Evolutionary conservation across 1,140 invertebrate species (phyloP).

Genomic region (Drosophila pandora): DNA sequence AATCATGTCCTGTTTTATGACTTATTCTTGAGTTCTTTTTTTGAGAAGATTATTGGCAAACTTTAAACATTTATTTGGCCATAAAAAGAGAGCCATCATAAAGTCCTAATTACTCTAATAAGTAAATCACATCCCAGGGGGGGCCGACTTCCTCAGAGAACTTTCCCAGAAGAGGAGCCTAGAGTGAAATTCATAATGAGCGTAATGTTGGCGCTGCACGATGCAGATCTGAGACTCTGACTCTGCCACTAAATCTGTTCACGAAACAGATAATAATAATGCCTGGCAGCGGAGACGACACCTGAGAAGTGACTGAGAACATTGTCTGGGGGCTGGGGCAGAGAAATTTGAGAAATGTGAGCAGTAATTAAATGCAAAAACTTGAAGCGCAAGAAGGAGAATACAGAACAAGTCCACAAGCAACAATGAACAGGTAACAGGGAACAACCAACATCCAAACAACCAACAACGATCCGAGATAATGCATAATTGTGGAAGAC

Average conservation of each 20-base stretch:
- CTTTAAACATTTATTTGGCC: conserved; percentile 17
- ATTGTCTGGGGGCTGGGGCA: background rate
- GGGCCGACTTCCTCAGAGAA: conserved; percentile 42
- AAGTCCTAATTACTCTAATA: conserved; percentile 33
- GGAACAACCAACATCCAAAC: background rate
- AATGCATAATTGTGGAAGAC: conserved; percentile 76
- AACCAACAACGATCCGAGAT: conserved; percentile 55
- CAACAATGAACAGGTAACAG: background rate
- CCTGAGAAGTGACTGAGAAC: conserved; percentile 33
- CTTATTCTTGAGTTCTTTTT: no score
- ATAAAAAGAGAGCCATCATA: conserved; percentile 12
- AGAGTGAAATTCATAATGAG: conserved; percentile 75
- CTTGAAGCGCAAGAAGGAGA: conserved; percentile 56
- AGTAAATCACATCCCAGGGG: conserved; percentile 5
- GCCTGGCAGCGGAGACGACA: conserved; percentile 45
- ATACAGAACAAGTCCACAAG: conserved; percentile 6
- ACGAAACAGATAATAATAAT: conserved; percentile 61
- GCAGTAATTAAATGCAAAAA: conserved; percentile 75
- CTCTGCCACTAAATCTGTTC: background rate
- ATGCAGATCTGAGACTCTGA: conserved; percentile 23
- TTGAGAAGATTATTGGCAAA: background rate
- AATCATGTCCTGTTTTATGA: no score
- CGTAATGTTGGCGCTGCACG: conserved; percentile 67
- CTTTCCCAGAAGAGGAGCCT: conserved; percentile 49
- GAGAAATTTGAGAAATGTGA: conserved; percentile 79